Percentiles rank a stretch among this genome's conserved stretches.
phyloP scores from a whole-genome alignment of 1,140 invertebrate genomes.

The Sminthurides bifidus region DNA sequence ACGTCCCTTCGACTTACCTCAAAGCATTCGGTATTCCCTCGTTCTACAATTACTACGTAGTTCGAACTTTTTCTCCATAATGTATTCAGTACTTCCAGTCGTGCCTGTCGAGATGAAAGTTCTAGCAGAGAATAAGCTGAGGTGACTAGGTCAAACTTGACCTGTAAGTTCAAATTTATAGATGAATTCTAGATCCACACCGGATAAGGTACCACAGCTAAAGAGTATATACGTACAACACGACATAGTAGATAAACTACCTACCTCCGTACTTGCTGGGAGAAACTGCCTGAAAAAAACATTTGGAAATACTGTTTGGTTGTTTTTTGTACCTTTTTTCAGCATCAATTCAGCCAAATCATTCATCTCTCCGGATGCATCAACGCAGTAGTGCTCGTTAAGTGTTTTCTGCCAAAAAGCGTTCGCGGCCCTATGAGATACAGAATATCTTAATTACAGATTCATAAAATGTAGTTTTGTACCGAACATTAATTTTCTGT shows the following conservation, averaged over 20 bases:
- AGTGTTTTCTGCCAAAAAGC: conserved; percentile 55
- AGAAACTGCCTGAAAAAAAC: conserved; percentile 69
- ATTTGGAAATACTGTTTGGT: conserved; percentile 45
- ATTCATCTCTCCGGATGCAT: conserved; percentile 65
- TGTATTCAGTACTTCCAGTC: conserved; percentile 58
- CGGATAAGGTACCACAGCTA: background rate
- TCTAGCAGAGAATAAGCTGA: conserved; percentile 72
- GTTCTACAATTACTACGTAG: conserved; percentile 71
- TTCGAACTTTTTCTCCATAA: conserved; percentile 75
- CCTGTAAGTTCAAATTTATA: conserved; percentile 36
- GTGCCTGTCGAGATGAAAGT: conserved; percentile 49
- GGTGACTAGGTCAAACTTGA: conserved; percentile 64
- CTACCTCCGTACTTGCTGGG: conserved; percentile 50
- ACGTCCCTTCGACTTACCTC: conserved; percentile 38
- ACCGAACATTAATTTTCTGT: too few relatives aligned
- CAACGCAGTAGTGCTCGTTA: conserved; percentile 70
- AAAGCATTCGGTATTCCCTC: conserved; percentile 68
- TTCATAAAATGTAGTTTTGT: too few relatives aligned
- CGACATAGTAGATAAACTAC: conserved; percentile 11
- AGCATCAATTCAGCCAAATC: conserved; percentile 60
- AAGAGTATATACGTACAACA: background rate
- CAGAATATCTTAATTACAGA: background rate
- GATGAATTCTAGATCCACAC: background rate
- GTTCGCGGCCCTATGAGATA: conserved; percentile 53
- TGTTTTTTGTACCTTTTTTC: conserved; percentile 43